Evolutionary conservation across 2,888 invertebrate genomes (phyloP).

Genomic region (Callimorpha dominula): DNA sequence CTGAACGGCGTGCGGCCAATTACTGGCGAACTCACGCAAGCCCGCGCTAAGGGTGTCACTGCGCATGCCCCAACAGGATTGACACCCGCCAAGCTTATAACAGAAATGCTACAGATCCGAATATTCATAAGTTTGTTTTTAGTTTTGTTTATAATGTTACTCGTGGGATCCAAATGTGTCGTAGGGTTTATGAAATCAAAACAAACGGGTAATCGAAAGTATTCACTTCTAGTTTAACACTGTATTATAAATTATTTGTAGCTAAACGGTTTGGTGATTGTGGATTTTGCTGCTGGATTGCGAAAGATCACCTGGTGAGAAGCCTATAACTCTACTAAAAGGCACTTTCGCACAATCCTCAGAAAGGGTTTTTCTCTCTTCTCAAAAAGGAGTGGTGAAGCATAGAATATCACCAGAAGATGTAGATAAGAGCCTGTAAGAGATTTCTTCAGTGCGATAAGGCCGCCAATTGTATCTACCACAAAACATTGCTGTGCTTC

Average conservation of each 20-base stretch:
- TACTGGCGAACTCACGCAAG: constrained; percentile 75
- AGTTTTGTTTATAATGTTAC: constrained; percentile 77
- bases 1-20: constrained; percentile 77
- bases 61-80: constrained; percentile 79
- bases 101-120: constrained; percentile 63
- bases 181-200: constrained; percentile 58
- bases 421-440: too few species aligned
- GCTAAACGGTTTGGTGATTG: not conserved
- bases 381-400: too few species aligned
- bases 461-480: too few species aligned
- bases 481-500: too few species aligned
- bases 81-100: constrained; percentile 72
- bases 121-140: constrained; percentile 82
- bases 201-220: constrained; percentile 48
- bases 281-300: not conserved
- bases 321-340: too few species aligned
- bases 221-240: constrained; percentile 13
- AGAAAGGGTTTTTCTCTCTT: too few species aligned
- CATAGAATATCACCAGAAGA: too few species aligned
- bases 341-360: too few species aligned
- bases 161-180: constrained; percentile 52
- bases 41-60: constrained; percentile 62
- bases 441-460: too few species aligned
- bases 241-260: not conserved
- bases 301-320: too few species aligned